phyloP scores from a whole-genome alignment of 2,113 vertebrate genomes.

The Gallinago jamesoni region DNA sequence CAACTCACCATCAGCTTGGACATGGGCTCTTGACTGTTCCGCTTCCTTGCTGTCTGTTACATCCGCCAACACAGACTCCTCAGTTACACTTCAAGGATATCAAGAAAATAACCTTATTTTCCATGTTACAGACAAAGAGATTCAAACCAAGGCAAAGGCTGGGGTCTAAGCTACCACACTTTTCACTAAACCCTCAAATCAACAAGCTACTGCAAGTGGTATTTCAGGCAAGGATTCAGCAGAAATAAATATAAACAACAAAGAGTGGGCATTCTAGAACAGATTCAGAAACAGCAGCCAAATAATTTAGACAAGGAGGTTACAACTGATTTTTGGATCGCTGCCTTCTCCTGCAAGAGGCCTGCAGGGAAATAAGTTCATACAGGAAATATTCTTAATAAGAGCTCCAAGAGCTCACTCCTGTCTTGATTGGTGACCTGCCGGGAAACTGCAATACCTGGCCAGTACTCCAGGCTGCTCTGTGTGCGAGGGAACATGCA shows the following conservation, averaged over 20 bases:
- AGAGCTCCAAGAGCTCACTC: not conserved
- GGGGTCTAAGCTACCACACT: not conserved
- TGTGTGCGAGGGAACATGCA: not conserved
- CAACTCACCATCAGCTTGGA: slow-evolving; percentile 60
- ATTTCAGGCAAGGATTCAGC: slow-evolving; percentile 4
- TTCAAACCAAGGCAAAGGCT: not conserved
- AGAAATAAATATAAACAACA: not conserved
- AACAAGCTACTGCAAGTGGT: not conserved
- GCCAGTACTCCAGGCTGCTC: not conserved
- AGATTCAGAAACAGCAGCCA: not conserved
- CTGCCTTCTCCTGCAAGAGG: not conserved
- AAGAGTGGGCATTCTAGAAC: not conserved
- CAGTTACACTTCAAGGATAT: slow-evolving; percentile 31
- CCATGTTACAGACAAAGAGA: not conserved
- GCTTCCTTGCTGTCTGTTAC: not conserved
- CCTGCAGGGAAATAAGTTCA: not conserved
- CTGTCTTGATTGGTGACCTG: not conserved
- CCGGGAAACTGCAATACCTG: not conserved
- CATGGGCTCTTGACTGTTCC: not conserved
- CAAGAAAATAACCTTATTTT: slow-evolving; percentile 39
- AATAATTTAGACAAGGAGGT: not conserved
- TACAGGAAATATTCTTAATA: not conserved
- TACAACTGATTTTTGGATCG: not conserved
- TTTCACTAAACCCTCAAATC: not conserved
- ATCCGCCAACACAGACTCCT: not conserved